Evolutionary conservation across 2,797 vertebrate species (phyloP), one percentile per base, ranked within the genome.

Genomic region (Telmatherina bonti): DNA sequence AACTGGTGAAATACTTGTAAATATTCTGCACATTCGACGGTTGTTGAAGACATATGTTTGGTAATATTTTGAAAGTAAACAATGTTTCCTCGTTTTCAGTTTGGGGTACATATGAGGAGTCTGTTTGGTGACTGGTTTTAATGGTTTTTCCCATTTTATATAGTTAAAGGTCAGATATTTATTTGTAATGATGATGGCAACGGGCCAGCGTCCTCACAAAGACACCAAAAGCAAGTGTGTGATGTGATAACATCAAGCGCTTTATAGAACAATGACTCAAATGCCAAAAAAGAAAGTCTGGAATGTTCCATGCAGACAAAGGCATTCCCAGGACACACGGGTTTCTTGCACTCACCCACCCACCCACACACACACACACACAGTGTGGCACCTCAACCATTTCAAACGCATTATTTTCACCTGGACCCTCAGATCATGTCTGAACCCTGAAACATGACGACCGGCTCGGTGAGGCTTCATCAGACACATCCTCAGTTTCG

Each of bases 221-320:
- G 65, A 45, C 30, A 20, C 10, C 5, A 7, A 33, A 18, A 56
- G 22, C 9, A 51, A 58, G 49, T 52, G 43, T 54, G 52, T 62
- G 68, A 12, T 62, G 36, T 43, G 86, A 89, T 88, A 87, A 84
- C 57, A 92, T 91, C 89, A 62, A 68, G 66, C 45, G 60, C 56
- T 61, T 73, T 74, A 56, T 41, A 73, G 82, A 90, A 93, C 87
- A 92, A 91, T 88, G 58, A 65, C 65, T 53, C 2, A 89, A 89
- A 81, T 80, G 64, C 70, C 88, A 90, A 67, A 87, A 29, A 77
- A 72, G 79, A 83, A 84, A 55, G 62, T 70, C 13, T 73, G 85
- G 89, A 93, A 93, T 92, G 86, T 91, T 88, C 87, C 75, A 78
- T 81, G 85, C 82, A 87, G 83, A 86, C 66, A 85, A 65, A 81